Conservation (phyloP, 2,113 vertebrate genomes). For the Semnornis frantzii region DNA sequence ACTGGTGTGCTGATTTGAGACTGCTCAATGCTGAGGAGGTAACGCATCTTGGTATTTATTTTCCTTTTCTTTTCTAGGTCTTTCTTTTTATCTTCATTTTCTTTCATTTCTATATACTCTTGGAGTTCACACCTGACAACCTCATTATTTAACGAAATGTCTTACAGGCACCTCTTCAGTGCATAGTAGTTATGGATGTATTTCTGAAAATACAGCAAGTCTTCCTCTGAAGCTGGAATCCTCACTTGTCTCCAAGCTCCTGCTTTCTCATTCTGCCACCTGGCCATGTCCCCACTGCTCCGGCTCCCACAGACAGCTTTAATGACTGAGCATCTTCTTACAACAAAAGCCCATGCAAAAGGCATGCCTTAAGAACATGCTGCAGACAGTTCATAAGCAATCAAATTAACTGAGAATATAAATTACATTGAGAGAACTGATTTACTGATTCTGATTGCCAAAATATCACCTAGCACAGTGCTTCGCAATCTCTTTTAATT, state of each 20-base stretch:
- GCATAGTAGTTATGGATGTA: no score
- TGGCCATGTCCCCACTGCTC: neutral
- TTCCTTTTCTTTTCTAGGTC: no score
- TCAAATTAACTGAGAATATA: neutral
- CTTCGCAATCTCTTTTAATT: neutral
- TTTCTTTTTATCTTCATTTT: no score
- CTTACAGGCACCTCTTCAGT: no score
- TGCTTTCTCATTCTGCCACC: neutral
- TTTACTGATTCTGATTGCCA: neutral
- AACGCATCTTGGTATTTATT: no score
- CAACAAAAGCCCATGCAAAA: neutral
- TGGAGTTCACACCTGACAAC: no score
- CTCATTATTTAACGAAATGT: no score
- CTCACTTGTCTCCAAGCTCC: neutral
- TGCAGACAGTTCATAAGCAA: neutral
- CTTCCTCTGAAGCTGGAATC: neutral
- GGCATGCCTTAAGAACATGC: neutral
- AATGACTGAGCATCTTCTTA: neutral
- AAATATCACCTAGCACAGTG: neutral
- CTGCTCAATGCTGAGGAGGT: no score
- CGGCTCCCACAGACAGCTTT: neutral
- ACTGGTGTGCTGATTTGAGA: no score
- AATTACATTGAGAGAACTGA: neutral
- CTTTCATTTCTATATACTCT: no score
- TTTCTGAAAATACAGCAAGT: neutral